Evolutionary conservation across 2,888 invertebrate genomes (phyloP), one percentile per base, ranked within the genome.

Genomic region (Eupithecia centaureata): DNA sequence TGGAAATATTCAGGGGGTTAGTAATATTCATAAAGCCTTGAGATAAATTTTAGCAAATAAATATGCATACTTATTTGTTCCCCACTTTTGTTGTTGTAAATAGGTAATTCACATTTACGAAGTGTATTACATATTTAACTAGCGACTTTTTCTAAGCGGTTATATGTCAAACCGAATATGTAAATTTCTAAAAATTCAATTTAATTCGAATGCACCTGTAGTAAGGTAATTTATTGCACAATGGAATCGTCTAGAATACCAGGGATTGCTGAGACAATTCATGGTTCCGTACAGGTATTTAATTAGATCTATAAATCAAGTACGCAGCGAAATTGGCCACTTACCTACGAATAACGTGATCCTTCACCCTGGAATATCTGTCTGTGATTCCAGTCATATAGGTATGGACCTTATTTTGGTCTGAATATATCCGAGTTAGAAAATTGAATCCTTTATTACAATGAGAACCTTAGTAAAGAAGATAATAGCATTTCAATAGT

Each of bases 301-400:
- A 89, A 89, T 89, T 89, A 87, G 85, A 85, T 80, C 84, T 77
- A 87, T 88, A 88, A 89, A 88, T 89, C 88, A 87, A 82, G 79
- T 75, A 76, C 79, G 80, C 82, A 78, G 78, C 77, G 79, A 82
- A 80, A 82, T 81, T 81, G 81, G 78, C 81, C 81, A 79, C 79
- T 81, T 80, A 79, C 79, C 78, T 82, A 77, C 78, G 81, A 76
- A 77, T 79, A 79, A 74, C 77, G 77, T 65, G 73, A 76, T 76
- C 72, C 72, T 70, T 72, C 74, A 77, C 72, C 71, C 75, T 77
- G 77, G 70, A 75, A 73, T 79, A 76, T 68, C 73, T 73, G 60
- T 60, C 67, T 68, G 22, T 70, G 65, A 57, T 57, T 57, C 32
- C 32, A 52, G 30, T 3, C 18, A 30, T 28, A n/a, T 28, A 32